Evolutionary conservation across 2,888 invertebrate species (phyloP).

Genomic region (Lasioglossum vierecki): DNA sequence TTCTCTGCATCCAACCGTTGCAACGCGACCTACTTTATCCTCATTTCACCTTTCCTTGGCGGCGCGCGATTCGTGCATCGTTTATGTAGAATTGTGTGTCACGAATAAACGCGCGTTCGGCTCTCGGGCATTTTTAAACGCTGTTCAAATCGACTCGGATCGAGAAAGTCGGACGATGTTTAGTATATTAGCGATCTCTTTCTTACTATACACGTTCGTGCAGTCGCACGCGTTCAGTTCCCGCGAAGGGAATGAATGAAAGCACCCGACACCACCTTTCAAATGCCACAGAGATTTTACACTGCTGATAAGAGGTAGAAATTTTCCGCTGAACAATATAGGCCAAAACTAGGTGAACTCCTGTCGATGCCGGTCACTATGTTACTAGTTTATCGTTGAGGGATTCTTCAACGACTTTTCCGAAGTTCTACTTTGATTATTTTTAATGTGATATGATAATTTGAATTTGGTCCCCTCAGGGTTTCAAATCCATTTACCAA

Average conservation of each 20-base stretch:
- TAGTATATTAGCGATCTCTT: constrained; percentile 34
- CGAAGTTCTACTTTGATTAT: no score
- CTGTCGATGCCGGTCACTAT: neutral
- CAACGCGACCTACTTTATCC: constrained; percentile 17
- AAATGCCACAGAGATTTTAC: constrained; percentile 13
- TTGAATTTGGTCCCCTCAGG: no score
- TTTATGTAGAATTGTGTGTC: neutral
- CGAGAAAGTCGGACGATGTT: constrained; percentile 41
- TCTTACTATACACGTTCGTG: constrained; percentile 27
- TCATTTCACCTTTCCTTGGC: neutral
- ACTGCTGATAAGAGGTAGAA: neutral
- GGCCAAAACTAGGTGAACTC: neutral
- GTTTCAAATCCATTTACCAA: no score
- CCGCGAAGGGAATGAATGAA: constrained; percentile 44
- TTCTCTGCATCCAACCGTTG: neutral
- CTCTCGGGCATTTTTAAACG: neutral
- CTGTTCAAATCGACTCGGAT: constrained; percentile 14
- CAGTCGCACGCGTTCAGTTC: constrained; percentile 14
- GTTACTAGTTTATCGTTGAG: no score
- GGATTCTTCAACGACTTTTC: no score
- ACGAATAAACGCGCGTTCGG: neutral
- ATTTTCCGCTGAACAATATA: neutral
- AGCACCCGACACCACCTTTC: constrained; percentile 35
- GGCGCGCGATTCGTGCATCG: neutral
- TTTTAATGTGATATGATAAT: no score